Evolutionary conservation across 2,797 vertebrate species (phyloP).

Genomic region (Delichon dasypus): DNA sequence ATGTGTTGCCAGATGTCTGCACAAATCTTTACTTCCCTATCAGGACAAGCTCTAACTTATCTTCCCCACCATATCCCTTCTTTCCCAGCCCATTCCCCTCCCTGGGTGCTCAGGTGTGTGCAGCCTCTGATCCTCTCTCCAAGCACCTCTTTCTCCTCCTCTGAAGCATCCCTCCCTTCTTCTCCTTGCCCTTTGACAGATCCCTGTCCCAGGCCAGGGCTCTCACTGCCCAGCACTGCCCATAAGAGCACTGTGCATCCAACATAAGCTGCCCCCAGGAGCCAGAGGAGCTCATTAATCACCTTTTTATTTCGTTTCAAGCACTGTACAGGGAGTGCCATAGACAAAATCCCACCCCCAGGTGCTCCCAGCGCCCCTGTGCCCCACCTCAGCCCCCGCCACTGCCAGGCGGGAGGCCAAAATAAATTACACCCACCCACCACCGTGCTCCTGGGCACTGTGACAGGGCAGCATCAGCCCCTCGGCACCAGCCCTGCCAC

Average conservation of each 20-base stretch:
- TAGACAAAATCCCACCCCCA: neutral
- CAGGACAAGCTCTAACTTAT: neutral
- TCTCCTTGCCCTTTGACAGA: neutral
- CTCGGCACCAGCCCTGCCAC: rapidly evolving
- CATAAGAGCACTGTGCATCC: neutral
- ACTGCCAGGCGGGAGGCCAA: neutral
- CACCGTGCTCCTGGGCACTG: neutral
- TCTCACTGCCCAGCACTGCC: rapidly evolving
- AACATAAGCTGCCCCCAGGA: neutral
- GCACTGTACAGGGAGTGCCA: conserved; percentile 15
- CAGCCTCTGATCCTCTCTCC: neutral
- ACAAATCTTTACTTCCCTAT: neutral
- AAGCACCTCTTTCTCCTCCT: neutral
- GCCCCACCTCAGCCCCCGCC: neutral
- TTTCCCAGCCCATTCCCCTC: neutral
- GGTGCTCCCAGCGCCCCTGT: conserved; percentile 23
- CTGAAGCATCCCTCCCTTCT: neutral
- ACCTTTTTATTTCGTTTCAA: conserved; percentile 47
- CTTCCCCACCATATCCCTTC: neutral
- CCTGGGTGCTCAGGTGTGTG: rapidly evolving
- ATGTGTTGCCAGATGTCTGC: rapidly evolving
- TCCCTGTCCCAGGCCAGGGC: rapidly evolving
- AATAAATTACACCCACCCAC: neutral
- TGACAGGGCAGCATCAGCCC: neutral
- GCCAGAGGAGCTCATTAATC: neutral